Evolutionary conservation across 2,113 vertebrate genomes (phyloP).

Genomic region (Crotophaga sulcirostris): DNA sequence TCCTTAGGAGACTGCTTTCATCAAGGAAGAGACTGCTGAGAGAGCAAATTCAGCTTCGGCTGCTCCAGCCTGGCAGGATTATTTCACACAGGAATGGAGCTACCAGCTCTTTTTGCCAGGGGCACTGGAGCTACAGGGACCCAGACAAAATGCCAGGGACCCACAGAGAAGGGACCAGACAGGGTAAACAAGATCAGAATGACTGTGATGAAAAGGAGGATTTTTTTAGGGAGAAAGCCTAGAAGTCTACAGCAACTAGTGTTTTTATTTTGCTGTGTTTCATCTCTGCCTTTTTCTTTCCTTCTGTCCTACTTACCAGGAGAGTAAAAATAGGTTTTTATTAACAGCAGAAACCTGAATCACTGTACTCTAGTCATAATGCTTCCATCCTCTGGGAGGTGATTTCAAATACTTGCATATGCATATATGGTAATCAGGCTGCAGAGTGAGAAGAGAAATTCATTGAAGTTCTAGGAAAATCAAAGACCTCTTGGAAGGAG

Average conservation of each 20-base stretch:
- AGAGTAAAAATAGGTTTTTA: slow-evolving; percentile 68
- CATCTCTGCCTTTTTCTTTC: slow-evolving; percentile 15
- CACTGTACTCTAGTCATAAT: slow-evolving; percentile 54
- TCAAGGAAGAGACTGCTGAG: neutral
- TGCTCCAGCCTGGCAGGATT: neutral
- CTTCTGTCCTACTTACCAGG: slow-evolving; percentile 63
- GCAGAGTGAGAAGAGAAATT: slow-evolving; percentile 45
- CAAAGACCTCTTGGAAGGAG: slow-evolving; percentile 60
- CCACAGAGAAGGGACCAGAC: neutral
- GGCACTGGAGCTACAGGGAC: neutral
- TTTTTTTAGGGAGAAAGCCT: neutral
- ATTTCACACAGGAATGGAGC: neutral
- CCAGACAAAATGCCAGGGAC: neutral
- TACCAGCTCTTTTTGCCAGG: neutral
- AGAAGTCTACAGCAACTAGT: neutral
- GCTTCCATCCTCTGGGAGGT: slow-evolving; percentile 62
- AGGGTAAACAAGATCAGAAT: neutral
- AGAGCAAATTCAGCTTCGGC: neutral
- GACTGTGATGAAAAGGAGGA: neutral
- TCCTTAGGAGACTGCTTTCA: neutral
- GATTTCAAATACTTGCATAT: slow-evolving; percentile 66
- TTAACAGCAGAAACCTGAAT: slow-evolving; percentile 67
- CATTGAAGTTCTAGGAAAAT: slow-evolving; percentile 69
- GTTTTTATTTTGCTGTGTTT: slow-evolving; percentile 37
- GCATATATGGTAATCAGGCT: slow-evolving; percentile 57